Base-by-base conservation (phyloP, 2,888 invertebrate species). In the Dicycla oo region DNA sequence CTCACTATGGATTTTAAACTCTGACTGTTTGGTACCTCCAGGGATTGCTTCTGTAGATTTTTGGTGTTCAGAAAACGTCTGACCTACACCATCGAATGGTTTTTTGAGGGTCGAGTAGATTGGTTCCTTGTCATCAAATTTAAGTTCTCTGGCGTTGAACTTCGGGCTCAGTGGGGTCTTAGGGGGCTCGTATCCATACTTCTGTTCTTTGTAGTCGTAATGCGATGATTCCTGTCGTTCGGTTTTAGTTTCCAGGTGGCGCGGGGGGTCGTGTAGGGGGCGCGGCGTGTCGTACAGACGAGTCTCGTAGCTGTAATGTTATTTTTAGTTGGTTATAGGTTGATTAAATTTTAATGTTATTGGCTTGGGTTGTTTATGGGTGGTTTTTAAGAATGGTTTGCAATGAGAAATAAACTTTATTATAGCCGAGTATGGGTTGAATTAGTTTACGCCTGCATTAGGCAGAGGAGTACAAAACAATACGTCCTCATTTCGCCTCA, bases 201-300 rank as follows among this genome's bases (percentile, higher is more conserved):
- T 93, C 34, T 94, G 92, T 20, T 95, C 94, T 56, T 93, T 88
- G 73, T 87, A 90, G 15, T 89, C 88, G 77, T 91, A 91, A 38
- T 91, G 91, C 53, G 85, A 90, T 47, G 90, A 88, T 64, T 94
- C 93, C 65, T 91, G 91, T 54, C 94, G 91, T 71, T 94, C 93
- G 20, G 91, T 89, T 80, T 92, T 94, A 60, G 88, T 84, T 66
- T 94, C 94, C 88, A 91, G 88, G 79, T 49, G 93, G 47, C 95
- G 93, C 79, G 96, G 95, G 11, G 96, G 95, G 87, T 97, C 96
- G 88, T 91, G 89, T 71, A 91, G 85, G 4, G 94, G 94, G 38
- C 95, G 93, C 80, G 96, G 96, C 7, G 96, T 95, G 88, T 97
- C 97, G 90, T 96, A 96, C 64, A 95, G 91, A 51, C 96, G 93